Conservation (phyloP, 2,113 vertebrate genomes). For the Fulica atra region DNA sequence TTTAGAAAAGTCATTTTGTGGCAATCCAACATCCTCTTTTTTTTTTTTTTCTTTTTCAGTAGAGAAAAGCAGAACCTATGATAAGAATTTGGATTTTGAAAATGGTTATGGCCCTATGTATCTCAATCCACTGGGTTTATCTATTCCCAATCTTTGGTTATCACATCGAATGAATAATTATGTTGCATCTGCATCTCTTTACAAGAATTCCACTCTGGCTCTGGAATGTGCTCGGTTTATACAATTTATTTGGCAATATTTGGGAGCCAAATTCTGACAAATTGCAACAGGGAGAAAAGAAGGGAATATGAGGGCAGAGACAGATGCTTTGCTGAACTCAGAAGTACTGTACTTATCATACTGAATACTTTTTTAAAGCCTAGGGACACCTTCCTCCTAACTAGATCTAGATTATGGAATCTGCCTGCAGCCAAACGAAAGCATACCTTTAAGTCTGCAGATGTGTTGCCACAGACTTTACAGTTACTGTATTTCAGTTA, state of each 20-base stretch:
- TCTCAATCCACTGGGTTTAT: not conserved
- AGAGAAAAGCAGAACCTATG: not conserved
- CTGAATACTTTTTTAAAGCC: not conserved
- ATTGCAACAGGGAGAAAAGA: not conserved
- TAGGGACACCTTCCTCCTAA: not conserved
- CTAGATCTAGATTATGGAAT: not conserved
- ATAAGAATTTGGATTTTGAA: not conserved
- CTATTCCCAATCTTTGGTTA: not conserved
- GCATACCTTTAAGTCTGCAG: not conserved
- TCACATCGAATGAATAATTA: not conserved
- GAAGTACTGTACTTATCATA: not conserved
- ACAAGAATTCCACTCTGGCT: not conserved
- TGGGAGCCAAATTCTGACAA: not conserved
- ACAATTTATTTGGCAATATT: not conserved
- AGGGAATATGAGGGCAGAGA: not conserved
- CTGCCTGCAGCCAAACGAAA: not conserved
- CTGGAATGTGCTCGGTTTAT: not conserved
- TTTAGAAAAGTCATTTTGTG: not conserved
- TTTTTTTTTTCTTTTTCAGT: not conserved
- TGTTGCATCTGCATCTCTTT: not conserved
- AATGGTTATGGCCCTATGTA: not conserved
- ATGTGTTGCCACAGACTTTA: not conserved
- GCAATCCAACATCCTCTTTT: not conserved
- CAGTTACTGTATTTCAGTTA: not conserved
- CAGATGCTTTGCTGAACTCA: not conserved